A percentile compares a stretch with the other conserved stretches of the same genome.
Conservation (phyloP, 2,888 invertebrate species). For the Keiferia lycopersicella region DNA sequence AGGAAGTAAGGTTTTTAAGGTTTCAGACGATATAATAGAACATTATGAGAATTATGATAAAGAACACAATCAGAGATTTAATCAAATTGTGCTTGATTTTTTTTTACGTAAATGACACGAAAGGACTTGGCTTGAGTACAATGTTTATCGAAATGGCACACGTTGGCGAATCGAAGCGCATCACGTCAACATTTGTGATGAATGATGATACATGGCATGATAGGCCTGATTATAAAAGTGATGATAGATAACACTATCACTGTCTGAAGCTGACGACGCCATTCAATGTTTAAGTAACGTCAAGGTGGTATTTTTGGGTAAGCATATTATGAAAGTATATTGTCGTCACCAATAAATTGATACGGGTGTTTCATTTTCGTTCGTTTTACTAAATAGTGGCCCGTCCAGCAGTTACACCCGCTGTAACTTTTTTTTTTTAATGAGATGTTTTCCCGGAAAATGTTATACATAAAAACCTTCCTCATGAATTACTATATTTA, state of each 20-base stretch:
- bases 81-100: background rate
- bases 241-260: constrained; percentile 36
- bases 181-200: constrained; percentile 71
- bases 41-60: constrained; percentile 49
- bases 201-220: constrained; percentile 64
- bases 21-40: constrained; percentile 43
- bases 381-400: background rate
- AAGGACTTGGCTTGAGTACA: constrained; percentile 40
- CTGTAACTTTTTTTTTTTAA: too few relatives aligned
- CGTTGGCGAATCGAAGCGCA: constrained; percentile 43
- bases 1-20: constrained; percentile 35
- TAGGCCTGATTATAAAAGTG: constrained; percentile 23
- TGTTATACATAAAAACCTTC: too few relatives aligned
- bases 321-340: background rate
- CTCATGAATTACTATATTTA: too few relatives aligned
- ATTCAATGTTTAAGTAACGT: constrained; percentile 35
- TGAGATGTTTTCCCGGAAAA: too few relatives aligned
- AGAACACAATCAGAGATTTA: background rate
- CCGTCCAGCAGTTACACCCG: too few relatives aligned
- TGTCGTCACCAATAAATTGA: background rate
- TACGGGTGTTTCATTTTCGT: background rate
- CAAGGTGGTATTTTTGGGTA: constrained; percentile 28
- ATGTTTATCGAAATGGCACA: constrained; percentile 57
- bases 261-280: constrained; percentile 24
- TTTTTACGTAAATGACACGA: background rate